Percentiles rank a stretch among this genome's conserved stretches.
These are phyloP conservation scores for Autographa gamma DNA, from an alignment of 2,888 invertebrate species.

Conservation along the genomic window DNA sequence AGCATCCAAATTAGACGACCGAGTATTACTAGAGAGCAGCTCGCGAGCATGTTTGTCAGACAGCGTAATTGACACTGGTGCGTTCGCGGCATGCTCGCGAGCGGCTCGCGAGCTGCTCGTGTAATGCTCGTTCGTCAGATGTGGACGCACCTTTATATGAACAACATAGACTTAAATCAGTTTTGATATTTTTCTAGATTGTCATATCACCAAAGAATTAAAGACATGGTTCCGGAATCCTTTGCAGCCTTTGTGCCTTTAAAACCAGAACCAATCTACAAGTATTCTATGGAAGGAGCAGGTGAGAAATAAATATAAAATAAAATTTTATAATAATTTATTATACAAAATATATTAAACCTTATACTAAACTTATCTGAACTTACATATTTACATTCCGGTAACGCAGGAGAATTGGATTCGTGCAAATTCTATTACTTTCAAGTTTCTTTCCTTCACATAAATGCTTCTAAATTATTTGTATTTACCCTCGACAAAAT, in stretches of 20 bases:
- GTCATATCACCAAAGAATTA: conserved; percentile 97
- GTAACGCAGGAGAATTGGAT: conserved; percentile 63
- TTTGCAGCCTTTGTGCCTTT: conserved; percentile 95
- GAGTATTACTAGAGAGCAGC: too few species aligned
- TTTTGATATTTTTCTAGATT: conserved; percentile 87
- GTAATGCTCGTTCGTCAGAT: too few species aligned
- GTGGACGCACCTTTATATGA: too few species aligned
- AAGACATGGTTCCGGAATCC: conserved; percentile 96
- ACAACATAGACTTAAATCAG: too few species aligned
- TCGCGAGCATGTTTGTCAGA: too few species aligned
- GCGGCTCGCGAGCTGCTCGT: too few species aligned
- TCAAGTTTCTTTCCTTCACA: conserved; percentile 24
- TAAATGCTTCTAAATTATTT: conserved; percentile 73
- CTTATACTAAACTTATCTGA: conserved; percentile 78
- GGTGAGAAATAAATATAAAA: conserved; percentile 79
- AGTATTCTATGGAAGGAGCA: conserved; percentile 96
- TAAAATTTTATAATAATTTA: conserved; percentile 63
- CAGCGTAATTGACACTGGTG: too few species aligned
- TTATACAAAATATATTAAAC: conserved; percentile 73
- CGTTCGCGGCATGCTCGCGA: too few species aligned
- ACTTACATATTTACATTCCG: conserved; percentile 82
- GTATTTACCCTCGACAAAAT: conserved; percentile 55
- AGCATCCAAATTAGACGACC: too few species aligned
- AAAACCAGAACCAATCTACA: conserved; percentile 96
- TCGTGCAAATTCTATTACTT: conserved; percentile 47